A percentile compares a stretch with the other conserved stretches of the same genome.
Evolutionary conservation across 2,888 invertebrate species (phyloP).

Genomic region (Ophion slaviceki): DNA sequence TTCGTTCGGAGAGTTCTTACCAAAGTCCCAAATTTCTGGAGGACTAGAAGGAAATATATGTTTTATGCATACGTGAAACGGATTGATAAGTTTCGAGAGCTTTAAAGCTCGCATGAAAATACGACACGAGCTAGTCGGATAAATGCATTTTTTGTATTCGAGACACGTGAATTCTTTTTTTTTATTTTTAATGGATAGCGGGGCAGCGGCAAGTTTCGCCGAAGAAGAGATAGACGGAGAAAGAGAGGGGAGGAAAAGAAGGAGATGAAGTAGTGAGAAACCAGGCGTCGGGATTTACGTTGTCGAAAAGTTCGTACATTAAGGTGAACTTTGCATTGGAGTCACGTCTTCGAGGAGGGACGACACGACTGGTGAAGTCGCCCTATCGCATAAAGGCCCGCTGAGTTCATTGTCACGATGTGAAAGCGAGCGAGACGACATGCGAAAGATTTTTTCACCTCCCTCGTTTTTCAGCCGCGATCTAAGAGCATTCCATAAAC

Average conservation of each 20-base stretch:
- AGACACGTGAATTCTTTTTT: constrained; percentile 45
- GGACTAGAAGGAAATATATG: constrained; percentile 11
- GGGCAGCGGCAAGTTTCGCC: constrained; percentile 1
- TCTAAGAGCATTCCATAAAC: constrained; percentile 3
- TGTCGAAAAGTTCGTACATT: constrained; percentile 70
- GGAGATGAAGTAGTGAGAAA: constrained; percentile 48
- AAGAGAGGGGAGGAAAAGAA: constrained; percentile 2
- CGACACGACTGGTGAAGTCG: constrained; percentile 56
- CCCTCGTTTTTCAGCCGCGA: neutral
- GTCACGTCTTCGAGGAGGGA: constrained; percentile 70
- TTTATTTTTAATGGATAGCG: neutral
- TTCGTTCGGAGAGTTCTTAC: constrained; percentile 15
- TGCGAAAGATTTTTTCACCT: constrained; percentile 25
- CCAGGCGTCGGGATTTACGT: constrained; percentile 61
- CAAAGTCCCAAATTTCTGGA: constrained; percentile 15
- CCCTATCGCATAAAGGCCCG: constrained; percentile 51
- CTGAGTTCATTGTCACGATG: constrained; percentile 71
- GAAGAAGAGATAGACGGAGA: constrained; percentile 23
- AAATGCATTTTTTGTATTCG: constrained; percentile 55
- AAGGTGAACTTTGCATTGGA: constrained; percentile 70
- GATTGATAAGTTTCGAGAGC: constrained; percentile 51
- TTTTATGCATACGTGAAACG: constrained; percentile 40
- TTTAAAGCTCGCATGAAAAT: constrained; percentile 34
- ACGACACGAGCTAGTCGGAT: constrained; percentile 21
- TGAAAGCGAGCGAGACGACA: constrained; percentile 53